Base-by-base conservation (phyloP, 2,888 invertebrate species). In the Amiota mariae region DNA sequence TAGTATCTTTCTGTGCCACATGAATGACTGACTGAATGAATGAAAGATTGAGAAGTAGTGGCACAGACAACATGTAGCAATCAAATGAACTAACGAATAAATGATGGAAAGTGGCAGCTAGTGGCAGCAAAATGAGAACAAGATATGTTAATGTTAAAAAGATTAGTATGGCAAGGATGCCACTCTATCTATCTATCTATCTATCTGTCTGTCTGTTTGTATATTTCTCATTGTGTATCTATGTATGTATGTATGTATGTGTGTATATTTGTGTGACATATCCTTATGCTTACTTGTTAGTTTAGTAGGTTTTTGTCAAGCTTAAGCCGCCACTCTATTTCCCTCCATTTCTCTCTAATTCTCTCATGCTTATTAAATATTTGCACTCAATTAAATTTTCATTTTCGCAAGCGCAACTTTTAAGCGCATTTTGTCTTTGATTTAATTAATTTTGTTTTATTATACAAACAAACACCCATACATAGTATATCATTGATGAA, bases 331-430 rank as follows among this genome's bases (percentile, higher is more conserved):
- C 36, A 36, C 36, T 36, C 36, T 36, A 36, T 36, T 36, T 36
- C 54, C n/a, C 11, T n/a, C 54, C 13, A 8, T 10, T 24, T 20
- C 13, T 12, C 13, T 46, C 8, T 11, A 20, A 36, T 13, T 1
- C n/a, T 24, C 36, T 77, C 76, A 76, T 76, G 77, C 82, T 81
- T 82, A 85, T 83, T 81, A 79, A 84, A 84, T 85, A 85, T 83
- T 84, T 83, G 78, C 72, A 76, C 77, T 73, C 80, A 81, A 84
- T 84, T 76, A 81, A 82, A 72, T 46, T 63, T 63, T 63, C 82
- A 78, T 81, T 78, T 79, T 36, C 36, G 54, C 13, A 54, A 54
- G 15, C 8, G 54, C 8, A 54, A 54, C n/a, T 54, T 36, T 36
- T 54, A n/a, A 13, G 24, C 20, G 13, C 10, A 18, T 61, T 61